Conservation (phyloP, 2,113 vertebrate genomes). For the Semnornis frantzii region DNA sequence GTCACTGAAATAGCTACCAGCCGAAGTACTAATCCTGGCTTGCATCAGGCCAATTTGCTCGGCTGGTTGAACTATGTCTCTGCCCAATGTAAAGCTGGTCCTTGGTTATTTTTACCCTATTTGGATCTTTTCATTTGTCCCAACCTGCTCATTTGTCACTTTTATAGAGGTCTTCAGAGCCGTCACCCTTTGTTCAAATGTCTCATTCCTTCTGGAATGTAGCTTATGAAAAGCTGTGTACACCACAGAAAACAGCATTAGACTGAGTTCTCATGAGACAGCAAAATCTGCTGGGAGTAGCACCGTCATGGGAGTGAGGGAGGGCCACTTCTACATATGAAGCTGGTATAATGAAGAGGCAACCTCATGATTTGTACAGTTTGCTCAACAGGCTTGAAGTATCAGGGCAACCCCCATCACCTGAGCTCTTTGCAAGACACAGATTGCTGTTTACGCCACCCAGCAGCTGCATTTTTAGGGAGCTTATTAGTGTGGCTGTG, state of each 20-base stretch:
- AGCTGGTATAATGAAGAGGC: neutral
- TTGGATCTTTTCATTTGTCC: neutral
- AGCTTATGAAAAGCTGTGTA: neutral
- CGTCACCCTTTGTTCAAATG: neutral
- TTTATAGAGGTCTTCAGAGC: neutral
- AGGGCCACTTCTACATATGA: neutral
- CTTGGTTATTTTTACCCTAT: neutral
- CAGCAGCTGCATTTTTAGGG: conserved; percentile 38
- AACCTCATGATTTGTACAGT: neutral
- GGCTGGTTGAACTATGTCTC: neutral
- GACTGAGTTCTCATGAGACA: neutral
- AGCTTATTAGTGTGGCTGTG: neutral
- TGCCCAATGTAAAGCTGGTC: neutral
- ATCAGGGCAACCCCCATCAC: conserved; percentile 20
- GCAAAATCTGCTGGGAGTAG: neutral
- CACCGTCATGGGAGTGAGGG: neutral
- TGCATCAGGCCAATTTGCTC: neutral
- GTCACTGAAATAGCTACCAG: neutral
- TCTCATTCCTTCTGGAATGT: neutral
- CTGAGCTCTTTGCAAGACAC: conserved; percentile 4
- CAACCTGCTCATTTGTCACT: neutral
- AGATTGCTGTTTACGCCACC: neutral
- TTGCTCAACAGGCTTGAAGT: conserved; percentile 24
- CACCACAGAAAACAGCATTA: neutral
- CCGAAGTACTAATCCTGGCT: neutral